A percentile compares a stretch with the other conserved stretches of the same genome.
phyloP scores from a whole-genome alignment of 2,888 invertebrate species.

The Steinernema scapterisci region DNA sequence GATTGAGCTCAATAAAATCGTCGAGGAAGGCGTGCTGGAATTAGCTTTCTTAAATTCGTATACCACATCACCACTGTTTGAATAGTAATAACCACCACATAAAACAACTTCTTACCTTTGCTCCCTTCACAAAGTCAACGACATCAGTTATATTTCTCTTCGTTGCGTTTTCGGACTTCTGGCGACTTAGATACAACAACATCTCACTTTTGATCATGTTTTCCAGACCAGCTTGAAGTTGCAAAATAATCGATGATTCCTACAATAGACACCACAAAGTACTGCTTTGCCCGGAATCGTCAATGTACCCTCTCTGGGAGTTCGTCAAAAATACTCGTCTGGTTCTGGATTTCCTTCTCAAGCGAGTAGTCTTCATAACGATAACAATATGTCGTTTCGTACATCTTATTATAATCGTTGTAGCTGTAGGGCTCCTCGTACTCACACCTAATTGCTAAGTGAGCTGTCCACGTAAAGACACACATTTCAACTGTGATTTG shows the following conservation, averaged over 20 bases:
- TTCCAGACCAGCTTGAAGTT: slow-evolving; percentile 38
- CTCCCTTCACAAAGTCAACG: neutral
- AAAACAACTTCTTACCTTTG: too few species aligned
- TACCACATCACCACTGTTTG: too few species aligned
- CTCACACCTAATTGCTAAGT: neutral
- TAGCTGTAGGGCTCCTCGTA: slow-evolving; percentile 7
- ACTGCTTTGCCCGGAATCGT: too few species aligned
- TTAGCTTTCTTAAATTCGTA: too few species aligned
- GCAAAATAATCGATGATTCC: slow-evolving; percentile 34
- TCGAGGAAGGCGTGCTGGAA: neutral
- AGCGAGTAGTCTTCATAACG: slow-evolving; percentile 32
- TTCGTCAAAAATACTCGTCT: neutral
- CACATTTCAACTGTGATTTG: slow-evolving; percentile 48
- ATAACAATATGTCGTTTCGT: neutral
- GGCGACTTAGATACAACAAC: slow-evolving; percentile 39
- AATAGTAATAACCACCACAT: too few species aligned
- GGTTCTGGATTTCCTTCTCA: neutral
- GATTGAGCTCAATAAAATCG: neutral
- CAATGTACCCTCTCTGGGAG: slow-evolving; percentile 1
- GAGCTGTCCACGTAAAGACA: slow-evolving; percentile 48
- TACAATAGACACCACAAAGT: too few species aligned
- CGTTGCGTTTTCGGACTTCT: neutral
- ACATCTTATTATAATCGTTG: slow-evolving; percentile 9
- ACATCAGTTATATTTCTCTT: slow-evolving; percentile 1
- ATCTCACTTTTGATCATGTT: slow-evolving; percentile 41